Evolutionary conservation across 2,888 invertebrate species (phyloP), one percentile per base, ranked within the genome.

Genomic region (Alviniconcha strummeri): DNA sequence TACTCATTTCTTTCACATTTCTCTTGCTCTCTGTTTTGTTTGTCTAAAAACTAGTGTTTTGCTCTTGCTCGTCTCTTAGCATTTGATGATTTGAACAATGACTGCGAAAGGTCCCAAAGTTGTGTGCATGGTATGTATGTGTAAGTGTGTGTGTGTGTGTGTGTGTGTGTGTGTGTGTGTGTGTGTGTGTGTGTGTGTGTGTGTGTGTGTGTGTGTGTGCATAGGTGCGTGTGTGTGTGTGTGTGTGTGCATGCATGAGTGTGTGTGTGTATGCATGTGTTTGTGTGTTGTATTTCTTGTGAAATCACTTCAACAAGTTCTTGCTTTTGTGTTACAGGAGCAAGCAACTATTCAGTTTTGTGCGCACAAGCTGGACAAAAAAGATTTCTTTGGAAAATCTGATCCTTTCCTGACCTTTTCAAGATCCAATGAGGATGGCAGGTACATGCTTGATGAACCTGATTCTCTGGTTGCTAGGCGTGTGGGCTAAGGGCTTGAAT

Each of bases 301-400:
- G 69, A 36, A 36, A 36, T 36, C 36, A 36, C 36, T 36, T 36
- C 36, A 36, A 36, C 36, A 36, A 1, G 36, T 36, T 36, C 0
- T 3, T 36, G 36, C 36, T 36, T 36, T 36, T 36, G 36, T 36
- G 81, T 84, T 88, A 17, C 84, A 94, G 92, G 94, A 94, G 87
- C 91, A 93, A 85, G 88, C 92, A 8, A 90, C 90, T 5, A 87
- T 95, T 86, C 93, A 94, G 87, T 92, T 94, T 81, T 89, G 91
- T 88, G 94, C 92, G 3, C 88, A 91, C 79, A 94, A 94, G 78
- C 88, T 95, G 81, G 95, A 95, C 88, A 94, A 94, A 87, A 95
- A 95, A 88, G 95, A 95, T 87, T 94, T 94, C 87, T 93, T 95
- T 88, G 95, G 95, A 19, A 95, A 95, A 88, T 95, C 94, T 55